Evolutionary conservation across 2,113 vertebrate species (phyloP).

Genomic region (Cacatua alba): DNA sequence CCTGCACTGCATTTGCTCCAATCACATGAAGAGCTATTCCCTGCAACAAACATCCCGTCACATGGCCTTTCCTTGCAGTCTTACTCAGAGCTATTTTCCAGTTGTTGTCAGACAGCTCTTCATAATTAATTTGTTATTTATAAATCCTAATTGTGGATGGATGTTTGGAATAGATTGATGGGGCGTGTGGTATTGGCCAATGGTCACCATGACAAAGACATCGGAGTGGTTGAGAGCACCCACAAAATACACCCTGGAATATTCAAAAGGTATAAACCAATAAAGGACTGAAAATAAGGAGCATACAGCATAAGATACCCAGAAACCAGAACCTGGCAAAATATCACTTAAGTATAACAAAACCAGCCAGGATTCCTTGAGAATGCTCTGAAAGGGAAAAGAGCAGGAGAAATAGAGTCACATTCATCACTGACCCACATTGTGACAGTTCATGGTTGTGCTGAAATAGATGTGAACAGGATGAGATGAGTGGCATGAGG

Average conservation of each 20-base stretch:
- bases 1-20: not conserved
- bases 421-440: not conserved
- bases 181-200: not conserved
- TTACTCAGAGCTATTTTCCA: not conserved
- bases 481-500: conserved; percentile 20
- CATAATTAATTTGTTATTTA: not conserved
- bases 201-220: not conserved
- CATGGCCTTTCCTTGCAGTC: not conserved
- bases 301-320: not conserved
- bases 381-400: not conserved
- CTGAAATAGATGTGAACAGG: not conserved
- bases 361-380: not conserved
- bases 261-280: not conserved
- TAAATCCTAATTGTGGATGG: not conserved
- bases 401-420: not conserved
- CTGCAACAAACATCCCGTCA: not conserved
- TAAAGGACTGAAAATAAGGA: not conserved
- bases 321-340: not conserved
- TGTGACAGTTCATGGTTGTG: not conserved
- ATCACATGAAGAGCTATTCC: not conserved
- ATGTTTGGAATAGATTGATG: not conserved
- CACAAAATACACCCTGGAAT: not conserved
- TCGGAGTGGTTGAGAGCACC: not conserved
- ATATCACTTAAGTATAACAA: not conserved
- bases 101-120: not conserved